Evolutionary conservation across 2,797 vertebrate genomes (phyloP).

Genomic region (Anas flavirostris): DNA sequence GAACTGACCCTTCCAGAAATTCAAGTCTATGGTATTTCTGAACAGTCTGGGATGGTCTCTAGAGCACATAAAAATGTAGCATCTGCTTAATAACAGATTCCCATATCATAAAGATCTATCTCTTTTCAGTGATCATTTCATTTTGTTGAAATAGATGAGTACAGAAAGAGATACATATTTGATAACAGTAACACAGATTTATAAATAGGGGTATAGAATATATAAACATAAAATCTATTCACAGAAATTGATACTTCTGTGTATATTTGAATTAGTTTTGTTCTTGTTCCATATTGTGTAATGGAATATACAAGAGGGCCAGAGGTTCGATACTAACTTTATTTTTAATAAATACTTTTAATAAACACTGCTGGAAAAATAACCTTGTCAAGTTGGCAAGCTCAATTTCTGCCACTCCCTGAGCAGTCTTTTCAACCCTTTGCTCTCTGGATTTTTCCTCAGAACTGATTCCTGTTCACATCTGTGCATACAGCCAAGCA

Average conservation of each 20-base stretch:
- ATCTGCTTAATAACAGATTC: neutral
- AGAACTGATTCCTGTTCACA: constrained; percentile 2
- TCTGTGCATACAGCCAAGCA: neutral
- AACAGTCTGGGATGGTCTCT: neutral
- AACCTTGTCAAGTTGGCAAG: neutral
- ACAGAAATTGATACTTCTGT: neutral
- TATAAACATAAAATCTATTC: neutral
- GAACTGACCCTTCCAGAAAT: neutral
- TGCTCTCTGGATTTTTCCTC: neutral
- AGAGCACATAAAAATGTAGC: neutral
- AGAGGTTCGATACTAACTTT: neutral
- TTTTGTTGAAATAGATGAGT: neutral
- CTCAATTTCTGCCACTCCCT: neutral
- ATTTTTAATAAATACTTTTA: constrained; percentile 22
- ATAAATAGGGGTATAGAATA: neutral
- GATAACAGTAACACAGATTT: neutral
- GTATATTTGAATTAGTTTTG: constrained; percentile 15
- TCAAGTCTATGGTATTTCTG: neutral
- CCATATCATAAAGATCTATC: neutral
- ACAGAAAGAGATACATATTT: neutral
- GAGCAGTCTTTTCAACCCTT: neutral
- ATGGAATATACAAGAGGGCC: neutral
- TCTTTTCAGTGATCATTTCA: neutral
- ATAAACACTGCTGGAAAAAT: neutral
- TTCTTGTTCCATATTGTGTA: neutral